Base-by-base conservation (phyloP, 2,797 vertebrate species). In the Danio jaintianensis region DNA sequence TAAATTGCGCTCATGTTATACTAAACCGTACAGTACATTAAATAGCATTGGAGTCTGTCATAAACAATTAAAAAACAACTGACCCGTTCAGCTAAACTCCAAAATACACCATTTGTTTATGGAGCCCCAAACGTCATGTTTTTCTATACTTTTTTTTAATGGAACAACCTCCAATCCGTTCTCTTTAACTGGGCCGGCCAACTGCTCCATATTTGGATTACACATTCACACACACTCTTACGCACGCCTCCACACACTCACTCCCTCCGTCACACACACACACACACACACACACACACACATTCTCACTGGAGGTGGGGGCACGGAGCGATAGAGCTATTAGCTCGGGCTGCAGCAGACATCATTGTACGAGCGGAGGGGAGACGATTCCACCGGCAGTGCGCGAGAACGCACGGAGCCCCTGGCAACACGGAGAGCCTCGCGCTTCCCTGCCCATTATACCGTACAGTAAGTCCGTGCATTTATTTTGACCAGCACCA, bases 191-290 rank as follows among this genome's bases (percentile, higher is more conserved):
- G 93, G 93, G 91, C 92, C 93, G 93, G 93, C 94, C 93, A 96
- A 96, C 93, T 95, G 95, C 94, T 96, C 95, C 95, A 95, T 96
- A 95, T 95, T 95, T 95, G 94, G 94, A 93, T 95, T 92, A 93
- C 93, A 93, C 94, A 93, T 91, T 93, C 93, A 93, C 93, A 93
- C 94, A 93, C 81, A 64, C 74, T 55, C 80, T 29, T 78, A 71
- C 82, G 67, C 85, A 93, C 93, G 92, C 93, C 91, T 93, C 93
- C 93, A 92, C 93, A 94, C 93, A 92, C 92, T 93, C 93, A 91
- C 86, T 88, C 82, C 73, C 78, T 20, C 77, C 45, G 58, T 40
- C 82, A 67, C 82, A 20, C 86, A 56, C 56, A 50, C 73, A 5
- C 80, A 48, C 85, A 16, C 82, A 18, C 78, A 68, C 78, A 58